Base-by-base conservation (phyloP, 2,113 vertebrate genomes). In the Pedionomus torquatus region DNA sequence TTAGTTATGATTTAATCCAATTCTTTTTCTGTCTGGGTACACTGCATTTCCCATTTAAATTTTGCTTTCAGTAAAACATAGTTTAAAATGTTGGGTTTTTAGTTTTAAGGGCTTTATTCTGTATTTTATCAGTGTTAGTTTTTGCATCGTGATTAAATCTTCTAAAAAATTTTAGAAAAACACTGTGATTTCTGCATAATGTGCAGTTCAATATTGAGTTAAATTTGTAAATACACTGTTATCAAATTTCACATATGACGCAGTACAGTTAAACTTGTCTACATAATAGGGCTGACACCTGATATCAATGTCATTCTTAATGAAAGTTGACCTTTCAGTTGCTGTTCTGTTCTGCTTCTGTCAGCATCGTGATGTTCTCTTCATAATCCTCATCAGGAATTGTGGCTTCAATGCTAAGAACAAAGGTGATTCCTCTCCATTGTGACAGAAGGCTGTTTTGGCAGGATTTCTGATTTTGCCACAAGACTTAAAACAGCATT, bases 241-340 rank as follows among this genome's bases (percentile, higher is more conserved):
- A 91, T 92, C 88, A 69, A 76, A 83, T 97, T 92, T 93, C 85
- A 69, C 18, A 17, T 83, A 61, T 93, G 94, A 94, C 28, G 11
- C 85, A 94, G 71, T 96, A 69, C 63, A 88, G 71, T 95, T 94
- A 77, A 92, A 88, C 79, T 96, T 83, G 71, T 92, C 90, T 77
- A 37, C 58, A 86, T 90, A 94, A 94, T 80, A 71, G 68, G 58
- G 35, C 52, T 97, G 88, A 94, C 88, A 93, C 54, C 83, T 93
- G 95, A 95, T 96, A 93, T 37, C 79, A 83, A 41, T 52, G 70
- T 80, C 75, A 57, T 83, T 94, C 79, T 77, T 93, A 72, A 96
- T 35, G 79, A 86, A 95, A 93, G 37, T 19, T 95, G 93, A 96
- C 83, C 94, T 96, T 97, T 94, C 46, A 11, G 20, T 75, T 90